Evolutionary conservation across 2,797 vertebrate genomes (phyloP).

Genomic region (Ara ararauna): DNA sequence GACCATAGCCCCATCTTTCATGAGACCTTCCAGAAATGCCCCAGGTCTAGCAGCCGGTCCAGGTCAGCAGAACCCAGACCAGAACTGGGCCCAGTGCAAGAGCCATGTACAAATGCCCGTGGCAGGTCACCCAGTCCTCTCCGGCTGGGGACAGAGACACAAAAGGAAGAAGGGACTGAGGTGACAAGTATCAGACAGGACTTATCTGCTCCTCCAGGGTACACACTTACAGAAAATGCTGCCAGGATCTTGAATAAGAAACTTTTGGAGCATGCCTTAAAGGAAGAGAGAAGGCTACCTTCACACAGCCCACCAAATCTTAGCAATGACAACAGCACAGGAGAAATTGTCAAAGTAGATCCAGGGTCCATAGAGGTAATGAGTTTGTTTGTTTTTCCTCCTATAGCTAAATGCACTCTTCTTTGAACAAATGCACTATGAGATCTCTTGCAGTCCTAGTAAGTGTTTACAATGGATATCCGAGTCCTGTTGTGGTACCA

Average conservation of each 20-base stretch:
- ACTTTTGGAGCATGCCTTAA: constrained; percentile 91
- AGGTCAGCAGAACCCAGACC: constrained; percentile 80
- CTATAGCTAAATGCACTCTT: constrained; percentile 59
- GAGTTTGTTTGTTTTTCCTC: constrained; percentile 62
- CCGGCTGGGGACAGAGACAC: constrained; percentile 84
- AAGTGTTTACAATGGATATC: not conserved
- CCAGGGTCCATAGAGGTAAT: constrained; percentile 95
- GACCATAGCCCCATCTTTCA: constrained; percentile 90
- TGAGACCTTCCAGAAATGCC: constrained; percentile 88
- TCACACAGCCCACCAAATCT: constrained; percentile 72
- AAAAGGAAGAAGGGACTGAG: constrained; percentile 88
- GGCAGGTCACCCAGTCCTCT: constrained; percentile 95
- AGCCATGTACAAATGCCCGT: constrained; percentile 80
- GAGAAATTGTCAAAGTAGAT: constrained; percentile 84
- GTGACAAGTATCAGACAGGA: constrained; percentile 88
- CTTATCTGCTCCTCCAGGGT: constrained; percentile 92
- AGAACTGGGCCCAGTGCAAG: constrained; percentile 80
- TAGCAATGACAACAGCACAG: constrained; percentile 79
- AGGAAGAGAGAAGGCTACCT: constrained; percentile 86
- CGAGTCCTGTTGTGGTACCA: not conserved
- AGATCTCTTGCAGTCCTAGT: not conserved
- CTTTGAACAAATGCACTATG: constrained; percentile 27
- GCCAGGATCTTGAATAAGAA: constrained; percentile 95
- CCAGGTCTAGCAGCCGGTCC: constrained; percentile 86
- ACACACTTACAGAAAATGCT: constrained; percentile 90